Evolutionary conservation across 2,797 vertebrate species (phyloP).

Genomic region (Peromyscus melanophrys): DNA sequence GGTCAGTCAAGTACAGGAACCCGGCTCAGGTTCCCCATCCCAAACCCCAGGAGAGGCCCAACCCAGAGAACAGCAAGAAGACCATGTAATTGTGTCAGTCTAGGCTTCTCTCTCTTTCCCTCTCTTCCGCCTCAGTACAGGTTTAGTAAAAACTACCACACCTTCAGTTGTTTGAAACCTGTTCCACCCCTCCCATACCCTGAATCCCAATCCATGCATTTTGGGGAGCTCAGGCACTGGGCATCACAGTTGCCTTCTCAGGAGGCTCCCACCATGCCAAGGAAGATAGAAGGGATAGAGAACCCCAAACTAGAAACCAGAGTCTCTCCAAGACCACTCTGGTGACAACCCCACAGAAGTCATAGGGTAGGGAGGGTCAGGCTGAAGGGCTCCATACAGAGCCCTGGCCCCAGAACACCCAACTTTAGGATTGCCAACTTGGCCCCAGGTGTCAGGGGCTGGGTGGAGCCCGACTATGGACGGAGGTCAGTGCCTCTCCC

Average conservation of each 20-base stretch:
- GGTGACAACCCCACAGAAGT: slow-evolving; percentile 42
- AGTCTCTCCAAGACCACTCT: slow-evolving; percentile 39
- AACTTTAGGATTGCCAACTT: neutral
- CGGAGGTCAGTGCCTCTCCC: slow-evolving; percentile 77
- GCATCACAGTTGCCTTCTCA: slow-evolving; percentile 22
- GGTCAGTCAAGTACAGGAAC: slow-evolving; percentile 67
- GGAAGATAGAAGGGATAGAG: slow-evolving; percentile 54
- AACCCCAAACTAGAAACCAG: slow-evolving; percentile 42
- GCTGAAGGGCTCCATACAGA: slow-evolving; percentile 74
- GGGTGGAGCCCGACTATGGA: slow-evolving; percentile 58
- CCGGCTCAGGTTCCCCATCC: slow-evolving; percentile 70
- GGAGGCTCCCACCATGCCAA: slow-evolving; percentile 37
- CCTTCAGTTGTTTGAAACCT: slow-evolving; percentile 45
- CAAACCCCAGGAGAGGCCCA: slow-evolving; percentile 82
- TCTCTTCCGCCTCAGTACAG: slow-evolving; percentile 61
- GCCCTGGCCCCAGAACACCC: slow-evolving; percentile 45
- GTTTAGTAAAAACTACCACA: slow-evolving; percentile 6
- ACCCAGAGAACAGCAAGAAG: slow-evolving; percentile 69
- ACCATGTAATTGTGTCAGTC: slow-evolving; percentile 69
- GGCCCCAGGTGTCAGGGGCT: neutral
- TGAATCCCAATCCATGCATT: slow-evolving; percentile 67
- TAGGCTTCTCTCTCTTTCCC: slow-evolving; percentile 76
- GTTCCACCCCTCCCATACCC: slow-evolving; percentile 63
- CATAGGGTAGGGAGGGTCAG: neutral
- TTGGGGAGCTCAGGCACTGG: slow-evolving; percentile 34